Base-by-base conservation (phyloP, 2,797 vertebrate species). In the Onychomys torridus region DNA sequence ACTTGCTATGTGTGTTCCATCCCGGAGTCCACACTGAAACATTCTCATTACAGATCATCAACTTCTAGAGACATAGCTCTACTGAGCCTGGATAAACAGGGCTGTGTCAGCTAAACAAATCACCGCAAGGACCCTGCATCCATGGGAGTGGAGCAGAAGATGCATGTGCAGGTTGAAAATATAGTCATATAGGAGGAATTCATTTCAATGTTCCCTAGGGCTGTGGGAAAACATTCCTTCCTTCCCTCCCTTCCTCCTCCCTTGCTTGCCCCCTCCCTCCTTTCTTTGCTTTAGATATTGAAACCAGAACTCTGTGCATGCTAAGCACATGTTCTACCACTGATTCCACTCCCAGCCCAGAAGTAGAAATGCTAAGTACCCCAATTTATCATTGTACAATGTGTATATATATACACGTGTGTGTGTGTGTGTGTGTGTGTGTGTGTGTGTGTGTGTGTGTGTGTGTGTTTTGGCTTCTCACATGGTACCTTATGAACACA, bases 161-260 rank as follows among this genome's bases (percentile, higher is more conserved):
- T 21, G 16, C 6, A 9, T 14, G 34, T 19, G 23, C 76, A 79
- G 73, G 46, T 32, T 79, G 46, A 40, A 78, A 89, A n/a, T 37
- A 23, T 0, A 90, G 25, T 79, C 11, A 67, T 14, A 40, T 19
- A 32, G 25, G 10, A 67, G 46, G 43, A 52, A 17, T 40, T 79
- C 43, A 34, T 79, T 67, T 78, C 43, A 37, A 10, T 6, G 23
- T 79, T 65, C 76, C 46, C 49, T 14, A 79, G 34, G 61, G 4
- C 23, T 2, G 27, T 67, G 32, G 46, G 40, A 11, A 46, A 57
- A 55, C 25, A 46, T 29, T 67, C 32, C 32, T 55, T 52, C 17
- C 23, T 19, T 6, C 59, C 40, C 4, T 29, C 8, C 2, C 3
- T 4, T 19, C 23, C 14, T n/a, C 40, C 4, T 17, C 8, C 13